A percentile compares a stretch with the other conserved stretches of the same genome.
These are phyloP conservation scores for Protobothrops flavoviridis DNA, from an alignment of 2,113 vertebrate species.

Conservation along the genomic window DNA sequence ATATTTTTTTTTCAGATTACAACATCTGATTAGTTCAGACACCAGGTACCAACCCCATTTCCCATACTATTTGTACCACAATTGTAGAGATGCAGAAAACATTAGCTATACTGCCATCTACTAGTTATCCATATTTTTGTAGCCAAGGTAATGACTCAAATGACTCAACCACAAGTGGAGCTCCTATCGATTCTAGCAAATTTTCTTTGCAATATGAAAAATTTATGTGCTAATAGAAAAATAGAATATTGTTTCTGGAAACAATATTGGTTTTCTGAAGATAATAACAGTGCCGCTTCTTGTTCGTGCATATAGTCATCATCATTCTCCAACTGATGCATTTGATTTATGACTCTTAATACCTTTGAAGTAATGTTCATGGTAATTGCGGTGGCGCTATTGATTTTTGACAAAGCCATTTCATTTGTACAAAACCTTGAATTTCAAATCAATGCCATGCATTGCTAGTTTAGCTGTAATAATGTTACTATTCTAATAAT, in stretches of 20 bases:
- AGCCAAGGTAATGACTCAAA: neutral
- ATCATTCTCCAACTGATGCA: conserved; percentile 49
- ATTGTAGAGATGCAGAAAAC: neutral
- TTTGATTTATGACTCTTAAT: conserved; percentile 67
- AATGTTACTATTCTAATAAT: conserved; percentile 58
- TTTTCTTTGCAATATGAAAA: neutral
- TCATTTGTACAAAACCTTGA: conserved; percentile 54
- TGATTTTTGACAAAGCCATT: conserved; percentile 71
- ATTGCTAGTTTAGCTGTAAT: conserved; percentile 9
- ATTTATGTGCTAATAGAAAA: neutral
- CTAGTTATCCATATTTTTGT: neutral
- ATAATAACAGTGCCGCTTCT: conserved; percentile 20
- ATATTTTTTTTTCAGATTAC: neutral
- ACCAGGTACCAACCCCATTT: neutral
- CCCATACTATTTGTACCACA: neutral
- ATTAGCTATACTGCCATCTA: neutral
- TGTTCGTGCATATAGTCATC: conserved; percentile 39
- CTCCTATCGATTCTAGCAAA: neutral
- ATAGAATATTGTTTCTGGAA: neutral
- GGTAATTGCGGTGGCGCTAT: conserved; percentile 67
- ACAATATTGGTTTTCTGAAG: conserved; percentile 10
- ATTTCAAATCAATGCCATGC: conserved; percentile 59
- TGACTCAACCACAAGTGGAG: too few species aligned
- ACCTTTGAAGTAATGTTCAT: conserved; percentile 61
- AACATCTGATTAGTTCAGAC: neutral